A percentile compares a stretch with the other conserved stretches of the same genome.
Evolutionary conservation across 2,113 vertebrate genomes (phyloP).

Genomic region (Heptranchias perlo): DNA sequence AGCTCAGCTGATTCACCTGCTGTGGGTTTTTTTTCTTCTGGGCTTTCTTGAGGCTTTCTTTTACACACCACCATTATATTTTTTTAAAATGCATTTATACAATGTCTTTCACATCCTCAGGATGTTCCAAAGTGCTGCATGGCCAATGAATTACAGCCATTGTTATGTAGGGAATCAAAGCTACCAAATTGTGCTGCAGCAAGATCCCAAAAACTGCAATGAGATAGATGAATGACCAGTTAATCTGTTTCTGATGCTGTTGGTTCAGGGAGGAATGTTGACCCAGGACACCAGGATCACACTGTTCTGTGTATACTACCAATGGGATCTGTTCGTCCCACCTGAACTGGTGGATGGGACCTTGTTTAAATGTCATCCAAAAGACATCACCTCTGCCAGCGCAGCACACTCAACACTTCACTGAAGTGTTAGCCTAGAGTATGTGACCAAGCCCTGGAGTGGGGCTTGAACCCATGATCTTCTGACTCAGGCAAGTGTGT

Average conservation of each 20-base stretch:
- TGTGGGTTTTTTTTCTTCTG: not conserved
- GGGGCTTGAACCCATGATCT: not conserved
- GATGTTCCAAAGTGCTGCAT: not conserved
- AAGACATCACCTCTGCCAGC: not conserved
- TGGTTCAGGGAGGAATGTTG: not conserved
- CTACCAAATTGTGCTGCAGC: too few species aligned
- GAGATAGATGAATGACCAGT: not conserved
- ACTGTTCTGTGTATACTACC: not conserved
- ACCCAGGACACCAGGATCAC: not conserved
- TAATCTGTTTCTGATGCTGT: not conserved
- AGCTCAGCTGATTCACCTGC: not conserved
- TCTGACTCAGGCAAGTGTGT: not conserved
- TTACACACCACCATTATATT: too few species aligned
- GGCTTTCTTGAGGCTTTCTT: not conserved
- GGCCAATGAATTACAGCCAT: not conserved
- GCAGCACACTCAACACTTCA: not conserved
- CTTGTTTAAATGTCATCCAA: not conserved
- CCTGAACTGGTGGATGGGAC: not conserved
- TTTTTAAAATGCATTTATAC: too few species aligned
- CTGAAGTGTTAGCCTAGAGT: not conserved
- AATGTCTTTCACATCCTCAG: too few species aligned
- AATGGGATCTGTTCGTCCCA: not conserved
- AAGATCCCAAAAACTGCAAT: not conserved
- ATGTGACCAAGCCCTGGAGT: not conserved
- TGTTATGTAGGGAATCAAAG: not conserved